Evolutionary conservation across 2,113 vertebrate genomes (phyloP).

Genomic region (Bettongia penicillata): DNA sequence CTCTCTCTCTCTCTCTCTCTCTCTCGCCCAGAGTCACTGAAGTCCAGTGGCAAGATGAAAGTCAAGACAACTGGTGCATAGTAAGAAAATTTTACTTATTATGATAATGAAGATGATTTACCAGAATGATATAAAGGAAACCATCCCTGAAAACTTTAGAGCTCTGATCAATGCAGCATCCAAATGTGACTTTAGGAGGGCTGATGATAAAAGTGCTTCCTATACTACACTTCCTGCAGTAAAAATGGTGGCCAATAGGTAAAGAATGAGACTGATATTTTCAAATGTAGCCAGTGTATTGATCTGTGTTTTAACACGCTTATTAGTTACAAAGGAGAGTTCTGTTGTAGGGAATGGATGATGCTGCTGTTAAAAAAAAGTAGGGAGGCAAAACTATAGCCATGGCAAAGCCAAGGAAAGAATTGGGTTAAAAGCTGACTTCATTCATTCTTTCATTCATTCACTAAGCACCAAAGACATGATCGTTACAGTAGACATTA

Average conservation of each 20-base stretch:
- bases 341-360: neutral
- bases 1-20: neutral
- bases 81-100: neutral
- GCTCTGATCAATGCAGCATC: too few species aligned
- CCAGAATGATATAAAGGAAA: neutral
- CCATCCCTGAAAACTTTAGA: neutral
- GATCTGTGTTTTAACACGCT: neutral
- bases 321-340: neutral
- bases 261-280: neutral
- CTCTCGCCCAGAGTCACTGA: neutral
- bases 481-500: neutral
- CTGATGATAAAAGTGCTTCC: too few species aligned
- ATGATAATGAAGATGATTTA: neutral
- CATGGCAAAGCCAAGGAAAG: neutral
- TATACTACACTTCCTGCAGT: neutral
- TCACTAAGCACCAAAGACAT: neutral
- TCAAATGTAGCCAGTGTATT: neutral
- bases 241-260: neutral
- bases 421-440: neutral
- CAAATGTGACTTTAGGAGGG: too few species aligned
- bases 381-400: neutral
- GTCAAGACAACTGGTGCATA: neutral
- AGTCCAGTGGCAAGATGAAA: neutral
- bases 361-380: neutral
- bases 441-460: neutral